These are phyloP conservation scores for Myrmecophaga tridactyla DNA, from an alignment of 2,113 vertebrate genomes.

Conservation along the genomic window DNA sequence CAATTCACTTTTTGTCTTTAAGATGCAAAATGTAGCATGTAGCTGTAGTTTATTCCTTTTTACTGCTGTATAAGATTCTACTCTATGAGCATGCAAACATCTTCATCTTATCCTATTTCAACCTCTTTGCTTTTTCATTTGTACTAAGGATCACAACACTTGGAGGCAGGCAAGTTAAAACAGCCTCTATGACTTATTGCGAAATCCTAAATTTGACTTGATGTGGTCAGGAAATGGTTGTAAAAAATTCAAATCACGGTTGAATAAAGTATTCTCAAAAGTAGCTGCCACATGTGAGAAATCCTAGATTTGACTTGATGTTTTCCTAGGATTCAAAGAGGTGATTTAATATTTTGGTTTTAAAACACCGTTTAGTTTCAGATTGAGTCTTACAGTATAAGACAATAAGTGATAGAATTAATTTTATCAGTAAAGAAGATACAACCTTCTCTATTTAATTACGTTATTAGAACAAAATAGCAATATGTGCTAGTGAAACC, in stretches of 20 bases:
- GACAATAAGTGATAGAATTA: not conserved
- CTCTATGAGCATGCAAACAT: not conserved
- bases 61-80: not conserved
- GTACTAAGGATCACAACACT: not conserved
- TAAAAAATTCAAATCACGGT: conserved; percentile 68
- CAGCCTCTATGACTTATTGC: not conserved
- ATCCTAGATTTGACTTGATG: too few species aligned
- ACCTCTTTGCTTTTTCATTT: conserved; percentile 20
- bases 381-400: not conserved
- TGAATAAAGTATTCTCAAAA: conserved; percentile 75
- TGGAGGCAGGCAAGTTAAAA: not conserved
- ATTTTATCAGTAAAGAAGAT: not conserved
- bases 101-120: not conserved
- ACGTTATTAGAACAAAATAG: not conserved
- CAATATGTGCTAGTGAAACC: not conserved
- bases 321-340: not conserved
- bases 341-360: conserved; percentile 15
- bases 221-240: too few species aligned
- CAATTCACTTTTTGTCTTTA: not conserved
- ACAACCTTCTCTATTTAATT: not conserved
- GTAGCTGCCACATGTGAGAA: too few species aligned
- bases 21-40: not conserved
- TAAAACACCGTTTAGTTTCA: conserved; percentile 32
- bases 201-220: not conserved
- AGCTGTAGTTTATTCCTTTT: not conserved